Percentiles rank a stretch among this genome's conserved stretches.
These are phyloP conservation scores for Malthinus flaveolus DNA, from an alignment of 2,888 invertebrate species.

Conservation along the genomic window DNA sequence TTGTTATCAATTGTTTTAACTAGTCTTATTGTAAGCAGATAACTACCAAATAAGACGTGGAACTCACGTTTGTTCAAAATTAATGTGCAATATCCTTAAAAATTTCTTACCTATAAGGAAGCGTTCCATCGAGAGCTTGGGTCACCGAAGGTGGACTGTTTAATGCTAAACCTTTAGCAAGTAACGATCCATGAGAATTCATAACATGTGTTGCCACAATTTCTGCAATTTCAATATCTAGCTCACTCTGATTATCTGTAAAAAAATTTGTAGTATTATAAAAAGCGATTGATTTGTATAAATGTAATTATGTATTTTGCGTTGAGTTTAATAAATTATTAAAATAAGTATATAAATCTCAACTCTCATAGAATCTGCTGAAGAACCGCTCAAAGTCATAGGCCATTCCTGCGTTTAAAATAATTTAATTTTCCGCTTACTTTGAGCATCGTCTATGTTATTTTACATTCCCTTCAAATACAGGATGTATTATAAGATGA, in stretches of 20 bases:
- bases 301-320: not conserved
- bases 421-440: no score
- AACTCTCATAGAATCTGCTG: no score
- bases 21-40: slow-evolving; percentile 2
- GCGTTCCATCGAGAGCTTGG: slow-evolving; percentile 87
- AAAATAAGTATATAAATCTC: no score
- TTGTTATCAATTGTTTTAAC: not conserved
- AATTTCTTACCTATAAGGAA: slow-evolving; percentile 75
- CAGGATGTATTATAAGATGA: no score
- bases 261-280: not conserved
- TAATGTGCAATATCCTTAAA: not conserved
- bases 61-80: not conserved
- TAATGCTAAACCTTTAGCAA: slow-evolving; percentile 88
- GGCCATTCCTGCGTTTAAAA: no score
- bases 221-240: slow-evolving; percentile 73
- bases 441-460: no score
- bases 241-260: slow-evolving; percentile 66
- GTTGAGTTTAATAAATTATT: not conserved
- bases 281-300: no score
- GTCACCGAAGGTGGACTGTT: slow-evolving; percentile 84
- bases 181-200: slow-evolving; percentile 67
- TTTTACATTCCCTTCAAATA: no score
- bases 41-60: not conserved
- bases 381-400: no score
- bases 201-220: slow-evolving; percentile 65